A percentile compares a stretch with the other conserved stretches of the same genome.
Evolutionary conservation across 2,113 vertebrate genomes (phyloP).

Genomic region (Ploceus nigricollis): DNA sequence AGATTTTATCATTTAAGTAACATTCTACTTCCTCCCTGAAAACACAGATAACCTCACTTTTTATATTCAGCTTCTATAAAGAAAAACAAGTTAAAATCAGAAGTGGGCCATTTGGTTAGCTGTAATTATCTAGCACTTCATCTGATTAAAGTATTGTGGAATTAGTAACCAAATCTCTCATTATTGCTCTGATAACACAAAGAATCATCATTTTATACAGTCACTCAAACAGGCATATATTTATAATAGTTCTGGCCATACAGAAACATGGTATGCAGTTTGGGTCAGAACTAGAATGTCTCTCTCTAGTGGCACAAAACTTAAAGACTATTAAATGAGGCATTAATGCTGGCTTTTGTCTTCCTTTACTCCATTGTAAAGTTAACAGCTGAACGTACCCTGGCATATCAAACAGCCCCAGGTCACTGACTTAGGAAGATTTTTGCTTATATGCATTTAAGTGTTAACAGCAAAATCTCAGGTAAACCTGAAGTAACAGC

Average conservation of each 20-base stretch:
- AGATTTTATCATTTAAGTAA: not conserved
- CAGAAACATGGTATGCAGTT: not conserved
- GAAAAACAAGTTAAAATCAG: not conserved
- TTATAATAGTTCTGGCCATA: not conserved
- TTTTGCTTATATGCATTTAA: not conserved
- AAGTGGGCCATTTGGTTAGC: not conserved
- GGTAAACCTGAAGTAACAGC: not conserved
- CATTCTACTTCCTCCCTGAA: not conserved
- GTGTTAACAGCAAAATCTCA: not conserved
- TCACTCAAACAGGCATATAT: not conserved
- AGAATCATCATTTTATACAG: not conserved
- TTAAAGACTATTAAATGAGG: not conserved
- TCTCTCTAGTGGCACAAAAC: not conserved
- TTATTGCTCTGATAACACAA: not conserved
- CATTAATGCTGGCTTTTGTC: not conserved
- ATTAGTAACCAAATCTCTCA: slow-evolving; percentile 24
- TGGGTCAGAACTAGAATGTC: not conserved
- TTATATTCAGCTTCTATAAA: not conserved
- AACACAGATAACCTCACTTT: not conserved
- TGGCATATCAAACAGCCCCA: not conserved
- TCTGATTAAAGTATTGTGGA: slow-evolving; percentile 20
- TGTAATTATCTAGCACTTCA: slow-evolving; percentile 12
- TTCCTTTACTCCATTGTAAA: not conserved
- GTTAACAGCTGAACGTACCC: not conserved
- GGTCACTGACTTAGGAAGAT: not conserved